Conservation (phyloP, 1,140 invertebrate species). For the Cydia amplana region DNA sequence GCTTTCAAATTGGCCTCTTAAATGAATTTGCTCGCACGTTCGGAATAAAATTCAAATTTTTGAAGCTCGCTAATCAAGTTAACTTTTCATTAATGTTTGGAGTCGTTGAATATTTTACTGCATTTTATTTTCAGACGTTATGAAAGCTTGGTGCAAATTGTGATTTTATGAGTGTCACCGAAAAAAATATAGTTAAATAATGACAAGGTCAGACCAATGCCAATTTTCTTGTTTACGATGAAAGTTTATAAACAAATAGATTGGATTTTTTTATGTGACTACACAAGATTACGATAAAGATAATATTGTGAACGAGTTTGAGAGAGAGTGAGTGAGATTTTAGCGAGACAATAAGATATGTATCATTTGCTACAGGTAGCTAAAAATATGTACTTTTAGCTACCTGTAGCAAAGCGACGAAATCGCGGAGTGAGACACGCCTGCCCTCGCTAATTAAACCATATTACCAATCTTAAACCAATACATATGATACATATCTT, state of each 20-base stretch:
- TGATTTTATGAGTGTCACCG: not conserved
- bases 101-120: slow-evolving; percentile 2
- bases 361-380: too few relatives aligned
- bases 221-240: not conserved
- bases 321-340: too few relatives aligned
- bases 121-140: slow-evolving; percentile 8
- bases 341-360: too few relatives aligned
- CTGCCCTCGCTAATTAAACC: too few relatives aligned
- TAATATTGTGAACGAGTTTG: not conserved
- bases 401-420: too few relatives aligned
- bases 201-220: not conserved
- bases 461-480: too few relatives aligned
- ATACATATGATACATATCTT: too few relatives aligned
- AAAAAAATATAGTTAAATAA: not conserved
- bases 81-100: not conserved
- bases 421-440: too few relatives aligned
- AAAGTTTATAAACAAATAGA: slow-evolving; percentile 6
- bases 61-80: not conserved
- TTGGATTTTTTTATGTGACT: not conserved
- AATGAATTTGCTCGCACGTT: not conserved
- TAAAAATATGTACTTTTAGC: too few relatives aligned
- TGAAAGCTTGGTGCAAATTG: not conserved
- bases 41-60: not conserved
- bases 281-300: not conserved
- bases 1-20: not conserved